A percentile compares a stretch with the other conserved stretches of the same genome.
phyloP scores from a whole-genome alignment of 2,888 invertebrate genomes.

The Volucella bombylans region DNA sequence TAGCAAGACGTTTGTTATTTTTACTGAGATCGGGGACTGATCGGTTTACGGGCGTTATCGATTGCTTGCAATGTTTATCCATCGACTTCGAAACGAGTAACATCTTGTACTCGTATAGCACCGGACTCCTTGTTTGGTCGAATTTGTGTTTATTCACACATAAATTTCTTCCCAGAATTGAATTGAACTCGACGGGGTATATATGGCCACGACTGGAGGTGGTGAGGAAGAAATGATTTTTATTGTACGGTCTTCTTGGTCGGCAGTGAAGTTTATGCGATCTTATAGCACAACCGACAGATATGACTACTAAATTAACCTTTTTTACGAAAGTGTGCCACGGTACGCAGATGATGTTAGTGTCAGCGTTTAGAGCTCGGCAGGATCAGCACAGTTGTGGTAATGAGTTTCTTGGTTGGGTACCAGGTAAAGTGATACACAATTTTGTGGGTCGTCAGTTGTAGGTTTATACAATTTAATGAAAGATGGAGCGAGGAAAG shows the following conservation, averaged over 20 bases:
- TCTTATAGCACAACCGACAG: constrained; percentile 47
- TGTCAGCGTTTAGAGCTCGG: too few species aligned
- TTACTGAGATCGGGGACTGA: constrained; percentile 29
- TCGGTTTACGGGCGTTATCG: constrained; percentile 26
- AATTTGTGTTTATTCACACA: constrained; percentile 55
- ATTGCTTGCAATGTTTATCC: constrained; percentile 22
- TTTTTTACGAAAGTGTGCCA: constrained; percentile 54
- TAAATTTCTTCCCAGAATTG: constrained; percentile 58
- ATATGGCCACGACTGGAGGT: not conserved
- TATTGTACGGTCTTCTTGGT: constrained; percentile 17
- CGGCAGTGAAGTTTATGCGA: constrained; percentile 31
- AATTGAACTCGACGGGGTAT: constrained; percentile 20
- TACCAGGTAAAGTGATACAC: too few species aligned
- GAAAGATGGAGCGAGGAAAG: too few species aligned
- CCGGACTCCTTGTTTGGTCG: constrained; percentile 65
- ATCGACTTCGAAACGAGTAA: constrained; percentile 7
- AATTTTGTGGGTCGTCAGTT: too few species aligned
- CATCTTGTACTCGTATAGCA: constrained; percentile 12
- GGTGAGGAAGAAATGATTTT: constrained; percentile 29
- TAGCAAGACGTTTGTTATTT: constrained; percentile 48
- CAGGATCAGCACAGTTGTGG: too few species aligned
- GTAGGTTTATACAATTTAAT: too few species aligned
- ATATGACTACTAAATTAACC: constrained; percentile 51
- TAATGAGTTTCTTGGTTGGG: too few species aligned
- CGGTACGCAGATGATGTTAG: not conserved